A percentile compares a stretch with the other conserved stretches of the same genome.
Evolutionary conservation across 2,888 invertebrate genomes (phyloP).

Genomic region (Baronia brevicornis): DNA sequence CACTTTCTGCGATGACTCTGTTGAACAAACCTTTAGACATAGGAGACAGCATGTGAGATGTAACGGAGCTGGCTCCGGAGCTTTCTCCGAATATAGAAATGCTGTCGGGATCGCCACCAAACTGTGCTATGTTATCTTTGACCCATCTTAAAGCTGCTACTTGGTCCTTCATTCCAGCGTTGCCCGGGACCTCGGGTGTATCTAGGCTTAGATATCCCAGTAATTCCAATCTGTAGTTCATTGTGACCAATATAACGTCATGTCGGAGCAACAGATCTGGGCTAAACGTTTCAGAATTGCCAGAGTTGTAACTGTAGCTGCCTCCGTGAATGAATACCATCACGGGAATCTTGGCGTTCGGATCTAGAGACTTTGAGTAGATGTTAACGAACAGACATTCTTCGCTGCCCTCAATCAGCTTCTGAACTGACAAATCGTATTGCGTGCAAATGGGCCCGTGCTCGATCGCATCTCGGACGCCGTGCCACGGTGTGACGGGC

Average conservation of each 20-base stretch:
- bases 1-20: slow-evolving; percentile 55
- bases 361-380: slow-evolving; percentile 35
- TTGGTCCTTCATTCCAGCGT: slow-evolving; percentile 56
- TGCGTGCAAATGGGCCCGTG: slow-evolving; percentile 53
- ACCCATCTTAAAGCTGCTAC: slow-evolving; percentile 45
- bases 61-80: slow-evolving; percentile 49
- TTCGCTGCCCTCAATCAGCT: slow-evolving; percentile 38
- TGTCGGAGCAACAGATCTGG: slow-evolving; percentile 51
- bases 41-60: slow-evolving; percentile 52
- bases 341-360: slow-evolving; percentile 38
- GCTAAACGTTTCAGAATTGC: slow-evolving; percentile 41
- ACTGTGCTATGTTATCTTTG: slow-evolving; percentile 40
- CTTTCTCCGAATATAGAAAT: slow-evolving; percentile 60
- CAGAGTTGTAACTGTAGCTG: slow-evolving; percentile 47
- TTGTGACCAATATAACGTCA: slow-evolving; percentile 52
- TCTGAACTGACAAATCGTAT: slow-evolving; percentile 31
- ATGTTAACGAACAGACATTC: slow-evolving; percentile 52
- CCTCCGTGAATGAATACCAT: slow-evolving; percentile 64
- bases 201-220: slow-evolving; percentile 39
- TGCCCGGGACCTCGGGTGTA: slow-evolving; percentile 47
- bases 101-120: slow-evolving; percentile 48
- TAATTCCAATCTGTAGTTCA: slow-evolving; percentile 52
- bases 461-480: slow-evolving; percentile 40
- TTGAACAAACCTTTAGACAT: slow-evolving; percentile 54
- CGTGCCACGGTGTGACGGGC: slow-evolving; percentile 40